These are phyloP conservation scores for Baronia brevicornis DNA, from an alignment of 2,888 invertebrate genomes.

Conservation along the genomic window DNA sequence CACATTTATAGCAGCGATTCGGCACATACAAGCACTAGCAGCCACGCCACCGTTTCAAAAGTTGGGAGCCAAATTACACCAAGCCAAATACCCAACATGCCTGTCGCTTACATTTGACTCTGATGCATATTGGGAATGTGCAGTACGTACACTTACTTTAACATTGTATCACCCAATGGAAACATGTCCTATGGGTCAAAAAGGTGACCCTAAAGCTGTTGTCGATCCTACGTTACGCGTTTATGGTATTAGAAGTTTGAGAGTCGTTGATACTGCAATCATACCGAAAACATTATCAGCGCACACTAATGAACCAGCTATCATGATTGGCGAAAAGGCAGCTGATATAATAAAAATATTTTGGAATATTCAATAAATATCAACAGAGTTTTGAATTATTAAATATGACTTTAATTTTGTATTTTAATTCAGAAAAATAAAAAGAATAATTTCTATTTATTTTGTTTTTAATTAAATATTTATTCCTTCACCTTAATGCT, in stretches of 20 bases:
- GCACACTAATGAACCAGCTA: slow-evolving; percentile 75
- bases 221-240: slow-evolving; percentile 17
- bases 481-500: neutral
- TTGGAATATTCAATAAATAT: too few species aligned
- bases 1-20: slow-evolving; percentile 77
- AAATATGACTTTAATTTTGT: too few species aligned
- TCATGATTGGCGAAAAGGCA: slow-evolving; percentile 21
- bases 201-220: slow-evolving; percentile 17
- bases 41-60: slow-evolving; percentile 76
- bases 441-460: neutral
- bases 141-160: slow-evolving; percentile 32
- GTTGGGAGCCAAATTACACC: slow-evolving; percentile 70
- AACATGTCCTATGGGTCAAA: slow-evolving; percentile 78
- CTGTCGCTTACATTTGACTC: slow-evolving; percentile 48
- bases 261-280: slow-evolving; percentile 80
- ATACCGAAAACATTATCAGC: slow-evolving; percentile 79
- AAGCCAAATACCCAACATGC: slow-evolving; percentile 72
- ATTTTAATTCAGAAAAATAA: neutral
- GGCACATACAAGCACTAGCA: slow-evolving; percentile 75
- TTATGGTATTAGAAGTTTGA: slow-evolving; percentile 46
- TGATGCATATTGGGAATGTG: slow-evolving; percentile 19
- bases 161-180: slow-evolving; percentile 83
- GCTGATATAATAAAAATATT: slow-evolving; percentile 19
- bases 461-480: neutral
- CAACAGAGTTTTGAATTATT: too few species aligned